phyloP scores from a whole-genome alignment of 2,888 invertebrate species.

The Drosophila prostipennis region DNA sequence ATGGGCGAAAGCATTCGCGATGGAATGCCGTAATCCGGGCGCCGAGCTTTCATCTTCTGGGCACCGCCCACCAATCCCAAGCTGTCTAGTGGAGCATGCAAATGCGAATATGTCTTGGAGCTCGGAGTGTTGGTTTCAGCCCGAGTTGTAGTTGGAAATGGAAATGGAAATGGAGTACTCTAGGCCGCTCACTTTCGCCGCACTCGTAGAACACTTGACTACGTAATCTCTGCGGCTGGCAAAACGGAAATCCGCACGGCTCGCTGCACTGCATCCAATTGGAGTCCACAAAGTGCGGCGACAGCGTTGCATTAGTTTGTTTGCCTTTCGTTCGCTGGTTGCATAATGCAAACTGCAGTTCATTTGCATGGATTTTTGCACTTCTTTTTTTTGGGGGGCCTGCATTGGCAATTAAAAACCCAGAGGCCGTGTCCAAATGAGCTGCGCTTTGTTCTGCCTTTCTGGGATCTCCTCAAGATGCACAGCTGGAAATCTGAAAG shows the following conservation, averaged over 20 bases:
- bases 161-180: slow-evolving; percentile 7
- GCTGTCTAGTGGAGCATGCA: slow-evolving; percentile 26
- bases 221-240: slow-evolving; percentile 41
- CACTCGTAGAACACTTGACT: slow-evolving; percentile 56
- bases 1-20: slow-evolving; percentile 38
- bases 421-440: slow-evolving; percentile 65
- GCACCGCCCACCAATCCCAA: slow-evolving; percentile 19
- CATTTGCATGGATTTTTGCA: slow-evolving; percentile 63
- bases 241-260: slow-evolving; percentile 78
- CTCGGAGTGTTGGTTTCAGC: background rate
- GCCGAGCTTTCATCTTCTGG: slow-evolving; percentile 47
- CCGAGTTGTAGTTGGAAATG: background rate
- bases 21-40: slow-evolving; percentile 62
- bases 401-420: slow-evolving; percentile 69
- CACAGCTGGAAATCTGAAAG: slow-evolving; percentile 35
- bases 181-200: slow-evolving; percentile 62
- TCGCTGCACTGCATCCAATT: slow-evolving; percentile 64
- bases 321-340: slow-evolving; percentile 52
- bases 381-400: background rate
- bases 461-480: slow-evolving; percentile 44
- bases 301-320: slow-evolving; percentile 53
- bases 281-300: slow-evolving; percentile 12
- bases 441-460: slow-evolving; percentile 64
- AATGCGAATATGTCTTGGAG: slow-evolving; percentile 33
- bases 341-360: slow-evolving; percentile 59